Evolutionary conservation across 35 echinoderm and acorn worm genomes (phyloP).

Genomic region (Diadema setosum): DNA sequence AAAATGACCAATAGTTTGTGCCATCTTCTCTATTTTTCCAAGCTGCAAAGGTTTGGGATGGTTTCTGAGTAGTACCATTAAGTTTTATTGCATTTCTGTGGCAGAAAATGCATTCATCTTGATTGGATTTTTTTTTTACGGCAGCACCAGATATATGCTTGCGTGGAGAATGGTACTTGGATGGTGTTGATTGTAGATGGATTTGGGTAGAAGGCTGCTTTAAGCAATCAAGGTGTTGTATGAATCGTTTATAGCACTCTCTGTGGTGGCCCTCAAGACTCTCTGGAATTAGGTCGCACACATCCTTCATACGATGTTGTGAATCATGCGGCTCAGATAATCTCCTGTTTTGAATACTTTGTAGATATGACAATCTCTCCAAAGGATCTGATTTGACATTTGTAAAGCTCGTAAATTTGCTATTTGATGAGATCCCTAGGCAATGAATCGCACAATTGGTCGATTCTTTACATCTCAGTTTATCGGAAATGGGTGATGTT

Average conservation of each 20-base stretch:
- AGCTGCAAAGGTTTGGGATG: background rate
- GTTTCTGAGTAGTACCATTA: background rate
- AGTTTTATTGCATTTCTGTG: background rate
- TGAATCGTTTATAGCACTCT: conserved; percentile 45
- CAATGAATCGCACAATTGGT: too few species aligned
- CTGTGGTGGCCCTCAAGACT: conserved; percentile 34
- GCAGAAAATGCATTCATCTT: conserved; percentile 62
- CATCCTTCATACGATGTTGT: conserved; percentile 37
- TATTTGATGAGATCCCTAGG: too few species aligned
- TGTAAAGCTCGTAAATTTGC: too few species aligned
- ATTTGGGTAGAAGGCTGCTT: background rate
- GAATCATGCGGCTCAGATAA: background rate
- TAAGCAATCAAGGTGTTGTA: conserved; percentile 31
- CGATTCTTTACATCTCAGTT: too few species aligned
- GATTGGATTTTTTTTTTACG: background rate
- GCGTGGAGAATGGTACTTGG: too few species aligned
- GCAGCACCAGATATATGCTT: background rate
- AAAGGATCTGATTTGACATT: too few species aligned
- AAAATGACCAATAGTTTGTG: background rate
- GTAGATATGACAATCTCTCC: too few species aligned
- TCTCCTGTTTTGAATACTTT: background rate
- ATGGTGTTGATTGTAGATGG: background rate
- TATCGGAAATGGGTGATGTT: too few species aligned
- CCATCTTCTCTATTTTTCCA: background rate
- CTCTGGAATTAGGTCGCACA: conserved; percentile 35